phyloP scores from a whole-genome alignment of 2,113 vertebrate species.

The human (Homo sapiens) region DNA sequence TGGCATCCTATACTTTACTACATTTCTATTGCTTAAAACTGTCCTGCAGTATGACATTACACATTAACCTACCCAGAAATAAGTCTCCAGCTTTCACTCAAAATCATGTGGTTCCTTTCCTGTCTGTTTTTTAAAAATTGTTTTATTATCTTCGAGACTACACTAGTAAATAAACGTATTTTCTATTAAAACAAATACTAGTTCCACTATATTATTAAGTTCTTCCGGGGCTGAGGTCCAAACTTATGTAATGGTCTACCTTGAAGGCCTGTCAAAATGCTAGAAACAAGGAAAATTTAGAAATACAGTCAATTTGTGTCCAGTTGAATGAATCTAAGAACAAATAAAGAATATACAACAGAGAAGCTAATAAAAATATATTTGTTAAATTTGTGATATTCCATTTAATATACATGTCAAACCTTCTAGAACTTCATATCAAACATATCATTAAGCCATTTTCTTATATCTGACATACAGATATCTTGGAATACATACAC shows the following conservation, averaged over 20 bases:
- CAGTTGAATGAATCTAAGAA: slow-evolving; percentile 18
- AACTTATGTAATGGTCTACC: background rate
- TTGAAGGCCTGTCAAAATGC: background rate
- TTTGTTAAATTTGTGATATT: background rate
- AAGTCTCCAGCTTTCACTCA: slow-evolving; percentile 12
- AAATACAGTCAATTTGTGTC: background rate
- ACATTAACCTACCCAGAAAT: background rate
- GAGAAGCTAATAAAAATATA: background rate
- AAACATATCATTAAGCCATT: background rate
- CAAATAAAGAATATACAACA: background rate
- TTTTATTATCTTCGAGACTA: slow-evolving; percentile 1
- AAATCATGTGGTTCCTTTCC: background rate
- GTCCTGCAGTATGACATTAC: background rate
- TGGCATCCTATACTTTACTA: background rate
- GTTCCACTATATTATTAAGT: background rate
- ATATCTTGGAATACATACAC: background rate
- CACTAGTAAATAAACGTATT: background rate
- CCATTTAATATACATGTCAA: background rate
- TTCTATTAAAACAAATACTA: background rate
- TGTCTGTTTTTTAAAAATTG: background rate
- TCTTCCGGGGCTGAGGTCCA: background rate
- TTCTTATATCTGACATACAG: background rate
- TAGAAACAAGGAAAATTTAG: slow-evolving; percentile 8
- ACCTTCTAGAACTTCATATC: background rate
- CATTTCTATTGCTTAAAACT: background rate